Conservation (phyloP, 2,888 invertebrate genomes). For the Drosophila demipolita region DNA sequence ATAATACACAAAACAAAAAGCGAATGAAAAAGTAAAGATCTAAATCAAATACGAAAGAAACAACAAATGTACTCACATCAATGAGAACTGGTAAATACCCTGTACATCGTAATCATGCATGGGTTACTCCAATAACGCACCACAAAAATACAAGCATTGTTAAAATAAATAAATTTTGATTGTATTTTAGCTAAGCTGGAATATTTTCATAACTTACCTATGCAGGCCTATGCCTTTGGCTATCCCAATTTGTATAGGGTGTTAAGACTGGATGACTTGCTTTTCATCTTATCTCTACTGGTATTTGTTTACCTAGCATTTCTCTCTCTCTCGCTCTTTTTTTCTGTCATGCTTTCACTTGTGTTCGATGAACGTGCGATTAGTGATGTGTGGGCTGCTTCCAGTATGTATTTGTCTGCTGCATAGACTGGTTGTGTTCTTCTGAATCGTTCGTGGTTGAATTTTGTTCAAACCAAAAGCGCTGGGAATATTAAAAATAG, state of each 20-base stretch:
- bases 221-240: background rate
- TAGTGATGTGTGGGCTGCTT: background rate
- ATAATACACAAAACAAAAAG: conserved; percentile 34
- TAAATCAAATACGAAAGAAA: background rate
- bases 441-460: background rate
- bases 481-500: background rate
- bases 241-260: background rate
- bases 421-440: conserved; percentile 21
- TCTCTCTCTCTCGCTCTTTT: background rate
- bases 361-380: background rate
- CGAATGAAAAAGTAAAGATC: conserved; percentile 11
- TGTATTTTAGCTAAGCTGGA: background rate
- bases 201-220: background rate
- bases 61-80: background rate
- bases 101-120: background rate
- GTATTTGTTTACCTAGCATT: background rate
- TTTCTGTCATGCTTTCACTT: background rate
- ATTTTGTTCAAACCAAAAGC: background rate
- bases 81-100: background rate
- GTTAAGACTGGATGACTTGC: background rate
- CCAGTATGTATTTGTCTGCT: conserved; percentile 24
- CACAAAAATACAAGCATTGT: background rate
- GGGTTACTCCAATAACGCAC: background rate
- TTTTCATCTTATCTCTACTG: background rate
- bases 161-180: background rate